Base-by-base conservation (phyloP, 92 coral and sea anemone genomes). In the Metridium senile region DNA sequence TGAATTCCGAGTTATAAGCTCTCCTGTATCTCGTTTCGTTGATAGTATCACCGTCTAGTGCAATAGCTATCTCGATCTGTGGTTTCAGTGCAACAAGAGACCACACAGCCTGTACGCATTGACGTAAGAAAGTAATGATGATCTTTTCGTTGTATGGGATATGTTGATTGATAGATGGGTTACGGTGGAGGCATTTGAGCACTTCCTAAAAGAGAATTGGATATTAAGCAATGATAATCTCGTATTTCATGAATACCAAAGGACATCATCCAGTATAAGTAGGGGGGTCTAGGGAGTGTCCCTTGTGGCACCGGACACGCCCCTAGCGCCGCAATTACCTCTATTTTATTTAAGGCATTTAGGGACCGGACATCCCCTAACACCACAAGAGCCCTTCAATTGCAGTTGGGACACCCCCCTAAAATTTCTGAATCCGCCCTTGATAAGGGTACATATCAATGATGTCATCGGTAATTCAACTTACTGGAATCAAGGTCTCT, bases 11-110 rank as follows among this genome's bases (percentile, higher is more conserved):
- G 72, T 79, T 86, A 57, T 75, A 81, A 4, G 89, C 78, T 57
- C 98, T 58, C 28, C 95, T 74, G 88, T 93, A 90, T 49, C 92
- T 92, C 46, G 83, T 67, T 64, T 90, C 98, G 72, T 90, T 84
- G 2, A 93, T 93, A 82, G 82, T 74, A 80, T 93, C 98, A 28
- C 90, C 98, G 20, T 93, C 98, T 11, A 74, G 81, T 57, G 95
- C 95, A 66, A 77, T 83, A 63, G 92, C 92, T 49, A 84, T 83
- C 68, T 86, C 98, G 19, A 93, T 82, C 0, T 95, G 95, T 25
- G 98, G 98, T 77, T 90, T 62, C 28, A 93, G 84, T 61, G 95
- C 73, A 18, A 82, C 74, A 77, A 93, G 82, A 33, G 74, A 72
- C 98, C 94, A 93, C 16, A 88, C 79, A 29, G 90, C 92, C 19